Evolutionary conservation across 2,888 invertebrate species (phyloP), one percentile per base, ranked within the genome.

Genomic region (Antheraea yamamai): DNA sequence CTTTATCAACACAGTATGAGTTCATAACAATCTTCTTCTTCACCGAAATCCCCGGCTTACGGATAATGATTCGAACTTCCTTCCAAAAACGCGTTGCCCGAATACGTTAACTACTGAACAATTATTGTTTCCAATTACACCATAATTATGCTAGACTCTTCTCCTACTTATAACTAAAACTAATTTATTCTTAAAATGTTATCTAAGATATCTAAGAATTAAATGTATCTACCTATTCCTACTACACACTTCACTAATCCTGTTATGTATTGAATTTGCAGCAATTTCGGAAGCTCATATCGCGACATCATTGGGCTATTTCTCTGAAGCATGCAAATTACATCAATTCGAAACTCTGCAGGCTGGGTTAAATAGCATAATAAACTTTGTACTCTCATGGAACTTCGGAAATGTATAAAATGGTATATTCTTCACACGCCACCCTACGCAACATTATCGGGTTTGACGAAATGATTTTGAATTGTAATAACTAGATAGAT

Each of bases 261-360:
- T 23, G 8, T 61, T 61, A 68, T 39, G 39, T 70, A 20, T 39
- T 39, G 18, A 70, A 70, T n/a, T 70, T 8, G 7, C n/a, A 70
- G 70, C 39, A 39, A 39, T 39, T 66, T 70, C n/a, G 39, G n/a
- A 70, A 8, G 39, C 68, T 39, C 39, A 23, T 39, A 39, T 39
- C 26, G 35, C 6, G 20, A 39, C 20, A 20, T 35, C 14, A 68
- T 1, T 0, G 8, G 4, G 20, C 39, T 18, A n/a, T 39, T 70
- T 70, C 39, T 39, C 70, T 70, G 23, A 39, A 70, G 39, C n/a
- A 70, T 39, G 39, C 68, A 35, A 68, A 68, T 68, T 1, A n/a
- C 39, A 70, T 39, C 8, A 39, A 39, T 0, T 70, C 12, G 39
- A 70, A 39, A 70, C 39, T 70, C 30, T 66, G 26, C 64, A 66